Evolutionary conservation across 2,797 vertebrate species (phyloP).

Genomic region (Chromobotia macracanthus): DNA sequence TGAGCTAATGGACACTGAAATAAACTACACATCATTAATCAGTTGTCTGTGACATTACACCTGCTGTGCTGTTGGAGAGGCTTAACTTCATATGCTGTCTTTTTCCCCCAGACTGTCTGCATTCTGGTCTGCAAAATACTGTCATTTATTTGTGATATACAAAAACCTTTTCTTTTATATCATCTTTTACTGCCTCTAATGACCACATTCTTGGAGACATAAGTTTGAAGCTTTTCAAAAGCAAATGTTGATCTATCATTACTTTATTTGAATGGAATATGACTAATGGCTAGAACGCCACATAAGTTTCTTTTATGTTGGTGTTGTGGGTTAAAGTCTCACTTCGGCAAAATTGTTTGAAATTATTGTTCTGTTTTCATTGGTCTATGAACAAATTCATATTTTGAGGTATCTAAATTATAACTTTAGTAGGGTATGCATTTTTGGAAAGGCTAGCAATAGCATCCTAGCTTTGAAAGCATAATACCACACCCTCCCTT

Average conservation of each 20-base stretch:
- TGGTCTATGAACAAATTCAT: too few relatives aligned
- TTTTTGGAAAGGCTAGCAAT: too few relatives aligned
- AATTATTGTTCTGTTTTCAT: not conserved
- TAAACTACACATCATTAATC: constrained; percentile 47
- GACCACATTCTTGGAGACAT: not conserved
- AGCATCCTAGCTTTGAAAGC: too few relatives aligned
- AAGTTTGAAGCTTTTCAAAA: not conserved
- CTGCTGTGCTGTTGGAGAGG: constrained; percentile 38
- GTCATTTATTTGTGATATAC: not conserved
- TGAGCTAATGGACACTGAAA: constrained; percentile 23
- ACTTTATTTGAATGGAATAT: not conserved
- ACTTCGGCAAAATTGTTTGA: not conserved
- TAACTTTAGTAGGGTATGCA: too few relatives aligned
- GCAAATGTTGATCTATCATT: not conserved
- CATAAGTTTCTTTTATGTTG: not conserved
- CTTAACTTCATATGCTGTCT: constrained; percentile 12
- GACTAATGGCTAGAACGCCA: not conserved
- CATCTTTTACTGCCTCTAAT: not conserved
- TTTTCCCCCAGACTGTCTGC: constrained; percentile 18
- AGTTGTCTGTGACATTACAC: constrained; percentile 43
- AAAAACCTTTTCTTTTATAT: not conserved
- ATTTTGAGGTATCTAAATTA: too few relatives aligned
- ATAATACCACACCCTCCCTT: too few relatives aligned
- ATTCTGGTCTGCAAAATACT: not conserved
- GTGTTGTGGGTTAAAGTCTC: too few relatives aligned